Base-by-base conservation (phyloP, 2,888 invertebrate genomes). In the Agrilus mali region DNA sequence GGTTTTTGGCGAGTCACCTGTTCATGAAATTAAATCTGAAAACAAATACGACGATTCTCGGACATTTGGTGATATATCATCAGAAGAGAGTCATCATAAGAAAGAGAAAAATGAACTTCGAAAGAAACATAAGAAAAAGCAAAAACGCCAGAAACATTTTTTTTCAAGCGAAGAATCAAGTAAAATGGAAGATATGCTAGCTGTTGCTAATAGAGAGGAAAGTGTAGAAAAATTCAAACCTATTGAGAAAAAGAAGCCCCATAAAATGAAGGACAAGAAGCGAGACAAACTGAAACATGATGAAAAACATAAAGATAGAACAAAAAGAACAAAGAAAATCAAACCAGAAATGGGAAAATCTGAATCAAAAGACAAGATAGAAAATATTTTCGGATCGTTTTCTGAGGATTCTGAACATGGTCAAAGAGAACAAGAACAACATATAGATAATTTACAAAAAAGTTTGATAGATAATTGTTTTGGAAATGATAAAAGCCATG, bases 341-440 rank as follows among this genome's bases (percentile, higher is more conserved):
- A 64, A 61, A 48, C 53, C 58, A 10, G 63, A 65, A 35, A 42
- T 61, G 6, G 69, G 69, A 53, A 68, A 69, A 47, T 70, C 71
- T 45, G 54, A 54, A 42, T 57, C 64, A 1, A 78, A 82, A 54
- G 86, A 80, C 20, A 84, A 86, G 65, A 85, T 88, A 82, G 86
- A 88, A 63, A 87, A 86, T 53, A 88, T 89, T 47, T 89, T 89
- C 65, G 89, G 88, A 1, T 85, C 87, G 10, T 70, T 88, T 47
- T 87, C 89, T 1, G 89, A 88, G 53, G 78, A 79, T 50, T 71
- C 71, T 2, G 71, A 70, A 51, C 61, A 61, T 46, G 62, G 61
- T 10, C 46, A 49, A 32, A 61, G 62, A 54, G 63, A 60, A 15
- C 46, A 54, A 22, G 51, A 53, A 15, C 48, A 48, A 37, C 50